These are phyloP conservation scores for Alcedo quadribrachys DNA, from an alignment of 2,797 vertebrate species.

Conservation along the genomic window DNA sequence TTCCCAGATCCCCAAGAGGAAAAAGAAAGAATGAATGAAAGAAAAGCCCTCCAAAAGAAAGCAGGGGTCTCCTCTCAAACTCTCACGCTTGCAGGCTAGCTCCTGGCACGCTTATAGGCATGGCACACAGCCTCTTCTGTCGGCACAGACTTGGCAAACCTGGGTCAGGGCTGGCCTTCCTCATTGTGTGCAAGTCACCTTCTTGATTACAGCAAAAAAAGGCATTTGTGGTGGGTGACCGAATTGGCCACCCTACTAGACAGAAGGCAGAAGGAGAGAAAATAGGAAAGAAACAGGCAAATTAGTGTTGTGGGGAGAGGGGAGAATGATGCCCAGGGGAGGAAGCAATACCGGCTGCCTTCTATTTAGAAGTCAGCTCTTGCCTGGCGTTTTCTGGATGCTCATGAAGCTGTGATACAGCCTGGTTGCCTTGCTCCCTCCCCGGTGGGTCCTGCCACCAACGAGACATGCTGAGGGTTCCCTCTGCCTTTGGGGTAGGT, in stretches of 20 bases:
- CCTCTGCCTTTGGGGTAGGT: background rate
- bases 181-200: slow-evolving; percentile 38
- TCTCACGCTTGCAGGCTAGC: slow-evolving; percentile 14
- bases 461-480: background rate
- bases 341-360: background rate
- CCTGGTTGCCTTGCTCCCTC: background rate
- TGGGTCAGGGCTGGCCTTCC: background rate
- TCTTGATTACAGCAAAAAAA: background rate
- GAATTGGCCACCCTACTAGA: background rate
- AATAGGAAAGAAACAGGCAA: background rate
- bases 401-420: background rate
- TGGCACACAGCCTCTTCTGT: slow-evolving; percentile 32
- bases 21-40: slow-evolving; percentile 14
- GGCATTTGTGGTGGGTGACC: background rate
- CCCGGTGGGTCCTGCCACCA: background rate
- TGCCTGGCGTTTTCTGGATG: background rate
- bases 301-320: background rate
- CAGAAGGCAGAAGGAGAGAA: background rate
- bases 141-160: slow-evolving; percentile 39
- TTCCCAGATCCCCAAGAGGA: background rate
- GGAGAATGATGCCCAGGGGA: background rate
- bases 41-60: background rate
- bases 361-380: background rate
- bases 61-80: background rate
- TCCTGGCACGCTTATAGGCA: slow-evolving; percentile 29